These are phyloP conservation scores for Callipepla squamata DNA, from an alignment of 2,113 vertebrate species.

Conservation along the genomic window DNA sequence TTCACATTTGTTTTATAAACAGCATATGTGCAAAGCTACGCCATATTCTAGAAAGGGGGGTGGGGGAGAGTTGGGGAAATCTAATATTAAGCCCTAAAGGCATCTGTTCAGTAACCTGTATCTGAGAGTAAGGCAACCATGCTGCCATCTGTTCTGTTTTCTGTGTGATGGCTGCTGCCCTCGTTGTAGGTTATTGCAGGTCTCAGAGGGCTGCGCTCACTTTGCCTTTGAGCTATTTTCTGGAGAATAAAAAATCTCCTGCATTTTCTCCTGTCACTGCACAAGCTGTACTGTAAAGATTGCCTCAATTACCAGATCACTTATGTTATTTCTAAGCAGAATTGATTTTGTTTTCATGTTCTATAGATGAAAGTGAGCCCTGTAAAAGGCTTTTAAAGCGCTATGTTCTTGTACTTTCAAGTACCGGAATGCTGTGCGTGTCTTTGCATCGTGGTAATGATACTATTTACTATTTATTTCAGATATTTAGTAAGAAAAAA, in stretches of 20 bases:
- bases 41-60: neutral
- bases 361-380: conserved; percentile 38
- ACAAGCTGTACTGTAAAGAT: conserved; percentile 60
- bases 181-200: conserved; percentile 64
- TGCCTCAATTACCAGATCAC: conserved; percentile 62
- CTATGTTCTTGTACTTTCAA: neutral
- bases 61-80: neutral
- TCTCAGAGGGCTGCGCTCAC: conserved; percentile 60
- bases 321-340: conserved; percentile 70
- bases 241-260: conserved; percentile 67
- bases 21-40: neutral
- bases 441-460: conserved; percentile 48
- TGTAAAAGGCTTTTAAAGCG: conserved; percentile 50
- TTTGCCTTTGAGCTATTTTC: conserved; percentile 69
- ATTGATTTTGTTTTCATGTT: conserved; percentile 69
- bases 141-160: conserved; percentile 72
- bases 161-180: conserved; percentile 48
- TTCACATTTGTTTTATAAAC: conserved; percentile 28
- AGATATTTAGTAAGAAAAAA: conserved; percentile 28
- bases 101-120: conserved; percentile 68
- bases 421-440: neutral
- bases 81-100: conserved; percentile 42
- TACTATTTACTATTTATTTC: conserved; percentile 69
- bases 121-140: conserved; percentile 46
- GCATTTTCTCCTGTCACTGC: conserved; percentile 63